A percentile compares a stretch with the other conserved stretches of the same genome.
Evolutionary conservation across 2,797 vertebrate genomes (phyloP).

Genomic region (Urosaurus nigricauda): DNA sequence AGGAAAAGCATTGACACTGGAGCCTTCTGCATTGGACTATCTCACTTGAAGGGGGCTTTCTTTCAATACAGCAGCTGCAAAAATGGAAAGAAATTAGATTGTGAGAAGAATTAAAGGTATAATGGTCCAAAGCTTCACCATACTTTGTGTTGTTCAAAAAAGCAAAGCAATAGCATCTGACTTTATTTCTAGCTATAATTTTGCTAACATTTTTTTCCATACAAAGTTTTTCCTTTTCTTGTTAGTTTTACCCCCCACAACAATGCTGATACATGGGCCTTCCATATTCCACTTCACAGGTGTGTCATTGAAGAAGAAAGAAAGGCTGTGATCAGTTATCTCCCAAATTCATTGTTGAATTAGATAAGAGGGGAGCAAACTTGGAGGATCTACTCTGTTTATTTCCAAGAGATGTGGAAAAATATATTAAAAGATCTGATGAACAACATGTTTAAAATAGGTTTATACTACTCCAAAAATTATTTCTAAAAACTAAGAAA

Average conservation of each 20-base stretch:
- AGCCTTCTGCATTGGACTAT: background rate
- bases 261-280: background rate
- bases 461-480: too few relatives aligned
- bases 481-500: too few relatives aligned
- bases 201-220: background rate
- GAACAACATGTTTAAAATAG: too few relatives aligned
- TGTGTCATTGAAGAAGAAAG: background rate
- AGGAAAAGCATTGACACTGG: background rate
- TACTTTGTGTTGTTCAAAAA: background rate
- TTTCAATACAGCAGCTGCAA: background rate
- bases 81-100: background rate
- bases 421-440: too few relatives aligned
- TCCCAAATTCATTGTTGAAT: background rate
- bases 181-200: background rate
- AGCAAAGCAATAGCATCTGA: background rate
- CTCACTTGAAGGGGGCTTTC: slow-evolving; percentile 10
- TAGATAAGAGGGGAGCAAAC: background rate
- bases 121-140: slow-evolving; percentile 27
- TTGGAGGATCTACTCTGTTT: background rate
- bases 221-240: background rate
- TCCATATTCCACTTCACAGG: background rate
- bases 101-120: too few relatives aligned
- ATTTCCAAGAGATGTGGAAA: too few relatives aligned
- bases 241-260: background rate
- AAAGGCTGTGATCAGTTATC: background rate